Evolutionary conservation across 2,113 vertebrate species (phyloP), one percentile per base, ranked within the genome.

Genomic region (Epinephelus fuscoguttatus): DNA sequence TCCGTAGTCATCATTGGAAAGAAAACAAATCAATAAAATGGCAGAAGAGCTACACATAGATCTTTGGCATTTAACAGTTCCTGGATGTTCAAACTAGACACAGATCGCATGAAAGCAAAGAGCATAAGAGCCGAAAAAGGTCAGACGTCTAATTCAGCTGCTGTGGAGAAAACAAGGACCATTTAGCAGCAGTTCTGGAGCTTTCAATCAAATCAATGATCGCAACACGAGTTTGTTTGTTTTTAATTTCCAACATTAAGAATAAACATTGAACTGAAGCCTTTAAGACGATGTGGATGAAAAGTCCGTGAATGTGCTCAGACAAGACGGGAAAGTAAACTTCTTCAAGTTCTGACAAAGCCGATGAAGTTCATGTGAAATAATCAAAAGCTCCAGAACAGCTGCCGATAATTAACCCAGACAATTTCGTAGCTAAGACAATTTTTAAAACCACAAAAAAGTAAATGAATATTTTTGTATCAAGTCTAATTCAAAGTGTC

Each of bases 41-140:
- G 30, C 40, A 23, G 33, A 57, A 68, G 59, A 80, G 50, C 63
- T 47, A 53, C 50, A 68, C 40, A 71, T 33, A 72, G 64, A 78
- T 80, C 70, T 85, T 89, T 90, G 89, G 82, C 74, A 81, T 87
- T 64, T 69, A 71, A 57, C 33, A 66, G 42, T 25, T 19, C 76
- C 4, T 45, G 57, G 78, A n/a, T 60, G 27, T 73, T 79, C 13
- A 69, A 49, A 70, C 49, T 4, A 53, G n/a, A 73, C n/a, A 55
- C 42, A 66, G 57, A 27, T 52, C 3, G 3, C 27, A 62, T 50
- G 59, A 60, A 72, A 23, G 40, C n/a, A 15, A 59, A 59, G 37
- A 47, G 4, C 19, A 10, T 6, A 30, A 45, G 19, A 63, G 7
- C 47, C 30, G 8, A 2, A 57, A 67, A 67, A 25, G 7, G 21